Conservation (phyloP, 2,888 invertebrate species). For the Morpho deidamia region DNA sequence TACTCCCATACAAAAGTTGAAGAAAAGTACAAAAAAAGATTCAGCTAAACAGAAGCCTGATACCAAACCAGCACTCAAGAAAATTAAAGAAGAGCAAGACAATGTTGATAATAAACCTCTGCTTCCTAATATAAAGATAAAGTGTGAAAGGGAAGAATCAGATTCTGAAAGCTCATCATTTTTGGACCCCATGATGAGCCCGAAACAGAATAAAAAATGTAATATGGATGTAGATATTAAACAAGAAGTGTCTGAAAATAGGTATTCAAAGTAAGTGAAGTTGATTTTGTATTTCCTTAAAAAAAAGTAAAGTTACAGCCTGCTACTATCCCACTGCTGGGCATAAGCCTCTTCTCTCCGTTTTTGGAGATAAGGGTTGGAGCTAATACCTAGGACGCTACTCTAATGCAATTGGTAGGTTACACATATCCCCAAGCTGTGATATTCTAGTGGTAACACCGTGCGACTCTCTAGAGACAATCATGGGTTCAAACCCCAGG, state of each 20-base stretch:
- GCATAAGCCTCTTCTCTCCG: no score
- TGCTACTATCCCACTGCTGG: no score
- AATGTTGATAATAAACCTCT: slow-evolving; percentile 52
- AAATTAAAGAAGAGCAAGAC: slow-evolving; percentile 56
- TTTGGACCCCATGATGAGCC: slow-evolving; percentile 62
- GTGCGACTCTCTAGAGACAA: no score
- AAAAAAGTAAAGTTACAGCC: no score
- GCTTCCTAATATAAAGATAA: slow-evolving; percentile 63
- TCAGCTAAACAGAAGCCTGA: slow-evolving; percentile 40
- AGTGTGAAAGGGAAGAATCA: slow-evolving; percentile 61
- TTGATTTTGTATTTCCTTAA: neutral
- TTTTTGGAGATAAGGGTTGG: no score
- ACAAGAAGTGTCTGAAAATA: slow-evolving; percentile 52
- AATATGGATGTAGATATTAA: slow-evolving; percentile 53
- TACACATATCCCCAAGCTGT: no score
- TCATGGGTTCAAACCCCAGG: no score
- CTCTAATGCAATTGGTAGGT: no score
- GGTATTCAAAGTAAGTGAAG: slow-evolving; percentile 47
- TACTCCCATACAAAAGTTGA: slow-evolving; percentile 47
- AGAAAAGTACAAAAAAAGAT: slow-evolving; percentile 56
- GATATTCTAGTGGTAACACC: no score
- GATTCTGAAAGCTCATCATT: slow-evolving; percentile 73
- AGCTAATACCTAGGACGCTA: no score
- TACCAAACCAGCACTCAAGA: slow-evolving; percentile 41
- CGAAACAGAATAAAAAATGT: slow-evolving; percentile 57